Evolutionary conservation across 2,888 invertebrate species (phyloP).

Genomic region (Alitta virens): DNA sequence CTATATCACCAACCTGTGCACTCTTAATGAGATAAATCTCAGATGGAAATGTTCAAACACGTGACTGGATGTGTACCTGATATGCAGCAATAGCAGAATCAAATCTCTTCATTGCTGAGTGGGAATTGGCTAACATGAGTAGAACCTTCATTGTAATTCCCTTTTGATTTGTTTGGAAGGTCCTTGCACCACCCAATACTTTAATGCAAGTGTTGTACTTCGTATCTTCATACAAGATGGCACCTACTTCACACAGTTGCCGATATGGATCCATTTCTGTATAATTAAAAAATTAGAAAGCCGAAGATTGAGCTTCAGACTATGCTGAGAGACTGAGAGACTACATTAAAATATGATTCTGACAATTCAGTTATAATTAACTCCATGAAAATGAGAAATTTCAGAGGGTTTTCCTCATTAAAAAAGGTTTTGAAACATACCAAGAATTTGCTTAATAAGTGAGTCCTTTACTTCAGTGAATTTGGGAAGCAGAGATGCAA

Average conservation of each 20-base stretch:
- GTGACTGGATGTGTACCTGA: conserved; percentile 13
- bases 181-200: conserved; percentile 44
- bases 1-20: no score
- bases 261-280: conserved; percentile 51
- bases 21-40: background rate
- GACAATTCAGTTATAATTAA: no score
- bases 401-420: no score
- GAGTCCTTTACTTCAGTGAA: background rate
- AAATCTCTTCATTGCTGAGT: conserved; percentile 36
- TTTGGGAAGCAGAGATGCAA: conserved; percentile 30
- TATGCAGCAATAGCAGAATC: conserved; percentile 46
- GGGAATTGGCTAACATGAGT: conserved; percentile 47
- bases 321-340: no score
- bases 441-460: conserved; percentile 29
- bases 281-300: conserved; percentile 2
- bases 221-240: conserved; percentile 41
- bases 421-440: conserved; percentile 36
- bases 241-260: conserved; percentile 51
- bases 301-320: no score
- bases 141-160: conserved; percentile 46
- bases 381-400: no score
- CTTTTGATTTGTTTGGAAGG: conserved; percentile 50
- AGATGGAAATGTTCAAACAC: no score
- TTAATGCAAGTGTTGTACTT: conserved; percentile 42
- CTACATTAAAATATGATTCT: no score